A percentile compares a stretch with the other conserved stretches of the same genome.
Evolutionary conservation across 2,797 vertebrate species (phyloP).

Genomic region (Cacajao melanocephalus): DNA sequence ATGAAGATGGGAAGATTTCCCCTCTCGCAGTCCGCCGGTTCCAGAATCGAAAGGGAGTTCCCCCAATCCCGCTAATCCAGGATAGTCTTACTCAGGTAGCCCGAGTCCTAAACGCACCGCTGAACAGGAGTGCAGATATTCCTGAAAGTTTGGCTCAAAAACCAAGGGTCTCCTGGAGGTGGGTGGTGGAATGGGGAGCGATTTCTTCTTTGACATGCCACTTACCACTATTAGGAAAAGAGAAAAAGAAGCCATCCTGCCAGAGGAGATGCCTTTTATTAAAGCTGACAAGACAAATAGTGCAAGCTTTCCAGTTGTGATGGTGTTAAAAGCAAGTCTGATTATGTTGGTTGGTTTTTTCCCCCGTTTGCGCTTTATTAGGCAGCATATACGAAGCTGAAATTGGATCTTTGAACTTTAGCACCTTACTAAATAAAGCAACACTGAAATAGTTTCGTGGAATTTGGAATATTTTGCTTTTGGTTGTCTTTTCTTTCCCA

Average conservation of each 20-base stretch:
- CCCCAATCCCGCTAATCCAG: background rate
- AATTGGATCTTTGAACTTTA: conserved; percentile 73
- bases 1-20: background rate
- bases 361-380: conserved; percentile 59
- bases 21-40: background rate
- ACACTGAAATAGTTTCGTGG: background rate
- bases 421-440: background rate
- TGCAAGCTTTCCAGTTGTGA: conserved; percentile 60
- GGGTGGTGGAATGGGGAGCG: conserved; percentile 57
- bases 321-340: conserved; percentile 74
- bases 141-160: background rate
- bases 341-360: conserved; percentile 67
- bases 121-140: background rate
- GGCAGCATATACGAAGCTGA: conserved; percentile 35
- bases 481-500: conserved; percentile 28
- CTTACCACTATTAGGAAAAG: conserved; percentile 70
- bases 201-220: conserved; percentile 69
- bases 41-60: background rate
- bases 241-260: conserved; percentile 57
- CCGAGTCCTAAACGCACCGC: background rate
- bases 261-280: conserved; percentile 69
- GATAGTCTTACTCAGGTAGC: background rate
- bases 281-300: conserved; percentile 76
- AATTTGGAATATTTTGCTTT: conserved; percentile 43
- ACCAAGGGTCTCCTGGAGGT: background rate